A percentile compares a stretch with the other conserved stretches of the same genome.
Evolutionary conservation across 2,888 invertebrate genomes (phyloP).

Genomic region (Drosophila pseudotalamancana): DNA sequence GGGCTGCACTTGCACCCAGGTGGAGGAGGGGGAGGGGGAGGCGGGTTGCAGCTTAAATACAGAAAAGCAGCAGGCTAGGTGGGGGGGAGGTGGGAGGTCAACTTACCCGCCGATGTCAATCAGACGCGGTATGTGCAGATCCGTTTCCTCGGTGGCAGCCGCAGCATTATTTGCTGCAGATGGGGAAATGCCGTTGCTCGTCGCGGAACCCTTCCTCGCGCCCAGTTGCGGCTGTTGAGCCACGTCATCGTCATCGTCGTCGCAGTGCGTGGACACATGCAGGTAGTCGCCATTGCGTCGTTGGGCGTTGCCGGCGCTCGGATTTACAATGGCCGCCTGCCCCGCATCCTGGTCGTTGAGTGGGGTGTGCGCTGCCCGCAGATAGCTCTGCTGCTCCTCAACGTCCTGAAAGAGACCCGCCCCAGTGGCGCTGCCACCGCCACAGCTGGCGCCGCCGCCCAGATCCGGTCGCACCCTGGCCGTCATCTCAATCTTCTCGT

Average conservation of each 20-base stretch:
- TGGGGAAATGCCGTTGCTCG: conserved; percentile 39
- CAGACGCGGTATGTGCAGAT: conserved; percentile 88
- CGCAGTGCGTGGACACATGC: conserved; percentile 87
- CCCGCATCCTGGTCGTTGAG: conserved; percentile 67
- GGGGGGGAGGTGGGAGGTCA: conserved; percentile 6
- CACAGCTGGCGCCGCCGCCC: conserved; percentile 77
- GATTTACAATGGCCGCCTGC: conserved; percentile 84
- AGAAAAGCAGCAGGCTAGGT: too few species aligned
- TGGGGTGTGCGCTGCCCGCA: conserved; percentile 77
- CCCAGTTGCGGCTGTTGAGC: conserved; percentile 19
- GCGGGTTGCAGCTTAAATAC: too few species aligned
- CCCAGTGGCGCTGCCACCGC: conserved; percentile 73
- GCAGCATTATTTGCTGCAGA: conserved; percentile 62
- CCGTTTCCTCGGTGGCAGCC: conserved; percentile 84
- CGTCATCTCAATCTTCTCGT: conserved; percentile 91
- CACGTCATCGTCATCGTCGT: conserved; percentile 86
- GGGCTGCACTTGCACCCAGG: not conserved
- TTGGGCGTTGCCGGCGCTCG: conserved; percentile 77
- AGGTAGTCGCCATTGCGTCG: conserved; percentile 89
- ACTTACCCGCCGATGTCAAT: conserved; percentile 88
- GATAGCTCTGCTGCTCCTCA: conserved; percentile 76
- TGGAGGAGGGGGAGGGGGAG: not conserved
- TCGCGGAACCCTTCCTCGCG: conserved; percentile 49
- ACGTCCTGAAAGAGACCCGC: conserved; percentile 68
- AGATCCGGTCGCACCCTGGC: conserved; percentile 85